Conservation (phyloP, 2,888 invertebrate species). For the Ashinkailepas kermadecensis region DNA sequence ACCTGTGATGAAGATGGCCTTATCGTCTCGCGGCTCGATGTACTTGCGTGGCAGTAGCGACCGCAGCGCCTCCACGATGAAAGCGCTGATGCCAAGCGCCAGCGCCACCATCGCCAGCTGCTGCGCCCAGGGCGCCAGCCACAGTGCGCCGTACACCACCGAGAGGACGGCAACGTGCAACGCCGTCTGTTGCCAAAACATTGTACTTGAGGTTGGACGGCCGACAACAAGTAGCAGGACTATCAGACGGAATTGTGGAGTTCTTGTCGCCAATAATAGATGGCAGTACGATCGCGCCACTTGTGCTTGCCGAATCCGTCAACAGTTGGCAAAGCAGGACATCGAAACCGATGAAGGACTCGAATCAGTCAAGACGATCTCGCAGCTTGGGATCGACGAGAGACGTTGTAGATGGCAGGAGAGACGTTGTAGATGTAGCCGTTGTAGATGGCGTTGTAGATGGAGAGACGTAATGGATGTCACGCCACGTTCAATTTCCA, state of each 20-base stretch:
- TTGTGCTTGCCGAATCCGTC: too few relatives aligned
- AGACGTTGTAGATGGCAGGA: too few relatives aligned
- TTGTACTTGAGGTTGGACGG: neutral
- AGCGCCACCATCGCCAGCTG: conserved; percentile 30
- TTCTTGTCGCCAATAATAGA: too few relatives aligned
- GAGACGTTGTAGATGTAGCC: too few relatives aligned
- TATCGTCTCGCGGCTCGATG: conserved; percentile 33
- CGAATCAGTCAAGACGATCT: too few relatives aligned
- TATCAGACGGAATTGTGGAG: neutral
- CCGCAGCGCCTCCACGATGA: conserved; percentile 33
- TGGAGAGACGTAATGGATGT: too few relatives aligned
- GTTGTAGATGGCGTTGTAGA: too few relatives aligned
- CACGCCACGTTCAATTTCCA: too few relatives aligned
- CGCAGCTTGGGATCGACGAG: too few relatives aligned
- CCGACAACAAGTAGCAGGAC: neutral
- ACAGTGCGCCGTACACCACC: neutral
- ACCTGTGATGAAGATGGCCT: conserved; percentile 39
- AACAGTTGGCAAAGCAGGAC: too few relatives aligned
- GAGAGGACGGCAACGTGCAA: neutral
- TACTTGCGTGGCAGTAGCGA: conserved; percentile 33
- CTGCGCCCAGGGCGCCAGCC: neutral
- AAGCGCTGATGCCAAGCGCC: conserved; percentile 33
- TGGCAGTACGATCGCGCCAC: too few relatives aligned
- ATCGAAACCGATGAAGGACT: too few relatives aligned
- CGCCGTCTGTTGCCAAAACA: neutral